These are phyloP conservation scores for Ancistrus triradiatus DNA, from an alignment of 2,113 vertebrate genomes.

Conservation along the genomic window DNA sequence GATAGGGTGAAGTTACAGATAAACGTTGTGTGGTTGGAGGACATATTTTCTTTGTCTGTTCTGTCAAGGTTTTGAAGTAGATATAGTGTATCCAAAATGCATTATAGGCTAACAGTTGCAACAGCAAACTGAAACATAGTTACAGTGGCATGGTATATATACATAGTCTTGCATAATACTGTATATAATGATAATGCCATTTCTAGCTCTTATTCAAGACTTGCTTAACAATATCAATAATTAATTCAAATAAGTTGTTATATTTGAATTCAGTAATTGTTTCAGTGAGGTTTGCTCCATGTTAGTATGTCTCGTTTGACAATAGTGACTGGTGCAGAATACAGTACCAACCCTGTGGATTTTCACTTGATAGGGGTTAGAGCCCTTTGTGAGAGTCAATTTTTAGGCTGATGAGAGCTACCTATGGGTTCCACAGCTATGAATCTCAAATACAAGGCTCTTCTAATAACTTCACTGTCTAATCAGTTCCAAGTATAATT, in stretches of 20 bases:
- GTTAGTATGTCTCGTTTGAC: slow-evolving; percentile 24
- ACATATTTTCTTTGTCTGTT: not conserved
- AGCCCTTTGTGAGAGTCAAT: slow-evolving; percentile 34
- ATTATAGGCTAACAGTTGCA: too few species aligned
- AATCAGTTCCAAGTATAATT: not conserved
- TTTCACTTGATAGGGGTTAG: slow-evolving; percentile 46
- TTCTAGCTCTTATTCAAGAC: too few species aligned
- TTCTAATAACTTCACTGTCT: slow-evolving; percentile 21
- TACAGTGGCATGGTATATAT: too few species aligned
- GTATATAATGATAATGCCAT: too few species aligned
- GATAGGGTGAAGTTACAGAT: slow-evolving; percentile 7
- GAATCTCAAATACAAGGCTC: slow-evolving; percentile 14
- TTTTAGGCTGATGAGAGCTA: slow-evolving; percentile 36
- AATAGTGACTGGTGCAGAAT: slow-evolving; percentile 10
- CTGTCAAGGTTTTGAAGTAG: too few species aligned
- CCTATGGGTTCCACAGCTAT: slow-evolving; percentile 17
- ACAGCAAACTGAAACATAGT: too few species aligned
- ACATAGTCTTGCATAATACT: too few species aligned
- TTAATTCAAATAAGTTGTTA: not conserved
- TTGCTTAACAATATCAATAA: not conserved
- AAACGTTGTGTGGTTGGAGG: slow-evolving; percentile 18
- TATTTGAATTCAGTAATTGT: not conserved
- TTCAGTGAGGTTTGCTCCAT: slow-evolving; percentile 15
- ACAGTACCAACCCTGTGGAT: slow-evolving; percentile 27
- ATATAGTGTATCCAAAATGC: too few species aligned